phyloP scores from a whole-genome alignment of 2,797 vertebrate species.

The Gambelia wislizenii region DNA sequence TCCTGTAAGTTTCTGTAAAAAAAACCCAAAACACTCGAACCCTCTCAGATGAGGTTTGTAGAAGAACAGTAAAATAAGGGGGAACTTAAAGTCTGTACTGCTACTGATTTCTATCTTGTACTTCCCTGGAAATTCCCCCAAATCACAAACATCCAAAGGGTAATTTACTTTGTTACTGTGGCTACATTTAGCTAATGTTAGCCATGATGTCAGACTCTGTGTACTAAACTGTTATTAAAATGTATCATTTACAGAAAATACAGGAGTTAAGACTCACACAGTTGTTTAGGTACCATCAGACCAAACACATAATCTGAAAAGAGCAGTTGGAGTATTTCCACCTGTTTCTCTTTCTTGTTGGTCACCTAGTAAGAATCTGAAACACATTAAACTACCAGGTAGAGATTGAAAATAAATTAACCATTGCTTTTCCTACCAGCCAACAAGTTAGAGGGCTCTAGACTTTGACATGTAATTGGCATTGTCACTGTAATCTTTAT shows the following conservation, averaged over 20 bases:
- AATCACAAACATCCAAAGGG: neutral
- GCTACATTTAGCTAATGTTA: slow-evolving; percentile 19
- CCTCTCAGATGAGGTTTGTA: neutral
- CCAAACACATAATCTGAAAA: neutral
- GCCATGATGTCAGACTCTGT: neutral
- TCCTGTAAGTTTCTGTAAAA: neutral
- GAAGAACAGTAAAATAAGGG: neutral
- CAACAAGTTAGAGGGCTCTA: neutral
- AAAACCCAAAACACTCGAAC: neutral
- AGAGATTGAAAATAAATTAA: neutral
- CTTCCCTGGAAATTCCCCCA: neutral
- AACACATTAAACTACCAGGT: neutral
- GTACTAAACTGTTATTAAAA: slow-evolving; percentile 11
- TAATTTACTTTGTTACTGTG: neutral
- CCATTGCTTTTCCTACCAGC: neutral
- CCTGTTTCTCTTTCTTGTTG: neutral
- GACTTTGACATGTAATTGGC: neutral
- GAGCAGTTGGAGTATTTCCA: neutral
- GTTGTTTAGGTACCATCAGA: neutral
- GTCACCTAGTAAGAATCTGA: neutral
- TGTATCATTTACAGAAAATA: slow-evolving; percentile 24
- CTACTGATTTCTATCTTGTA: neutral
- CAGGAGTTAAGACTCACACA: neutral
- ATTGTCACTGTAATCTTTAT: neutral
- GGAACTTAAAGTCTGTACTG: neutral